These are phyloP conservation scores for Microplitis manilae DNA, from an alignment of 2,888 invertebrate genomes.

Conservation along the genomic window DNA sequence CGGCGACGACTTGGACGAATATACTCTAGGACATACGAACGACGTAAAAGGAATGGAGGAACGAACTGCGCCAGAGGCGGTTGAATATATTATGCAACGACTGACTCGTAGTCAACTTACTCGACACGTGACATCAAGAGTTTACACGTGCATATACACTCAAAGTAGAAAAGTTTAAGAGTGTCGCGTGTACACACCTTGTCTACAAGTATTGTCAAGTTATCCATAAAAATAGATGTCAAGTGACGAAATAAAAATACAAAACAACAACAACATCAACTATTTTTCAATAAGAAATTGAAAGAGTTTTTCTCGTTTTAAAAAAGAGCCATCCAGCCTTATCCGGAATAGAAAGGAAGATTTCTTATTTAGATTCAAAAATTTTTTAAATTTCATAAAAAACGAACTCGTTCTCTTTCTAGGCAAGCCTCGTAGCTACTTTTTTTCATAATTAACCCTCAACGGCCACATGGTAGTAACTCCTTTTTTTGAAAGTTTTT, in stretches of 20 bases:
- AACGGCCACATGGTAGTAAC: too few relatives aligned
- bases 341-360: too few relatives aligned
- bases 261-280: not conserved
- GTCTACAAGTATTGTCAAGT: constrained; percentile 16
- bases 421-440: too few relatives aligned
- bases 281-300: not conserved
- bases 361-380: too few relatives aligned
- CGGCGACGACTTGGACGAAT: not conserved
- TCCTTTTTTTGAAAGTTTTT: too few relatives aligned
- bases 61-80: constrained; percentile 10
- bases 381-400: too few relatives aligned
- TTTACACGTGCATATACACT: constrained; percentile 20
- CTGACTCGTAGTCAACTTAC: constrained; percentile 23
- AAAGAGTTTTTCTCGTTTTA: not conserved
- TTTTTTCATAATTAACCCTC: too few relatives aligned
- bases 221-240: constrained; percentile 18
- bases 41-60: too few relatives aligned
- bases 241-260: not conserved
- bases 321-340: too few relatives aligned
- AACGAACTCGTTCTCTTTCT: too few relatives aligned
- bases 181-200: constrained; percentile 10
- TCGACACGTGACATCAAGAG: constrained; percentile 21
- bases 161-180: constrained; percentile 19
- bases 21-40: not conserved
- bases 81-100: constrained; percentile 25